Conservation (phyloP, 2,888 invertebrate species). For the Cerastoderma edule region DNA sequence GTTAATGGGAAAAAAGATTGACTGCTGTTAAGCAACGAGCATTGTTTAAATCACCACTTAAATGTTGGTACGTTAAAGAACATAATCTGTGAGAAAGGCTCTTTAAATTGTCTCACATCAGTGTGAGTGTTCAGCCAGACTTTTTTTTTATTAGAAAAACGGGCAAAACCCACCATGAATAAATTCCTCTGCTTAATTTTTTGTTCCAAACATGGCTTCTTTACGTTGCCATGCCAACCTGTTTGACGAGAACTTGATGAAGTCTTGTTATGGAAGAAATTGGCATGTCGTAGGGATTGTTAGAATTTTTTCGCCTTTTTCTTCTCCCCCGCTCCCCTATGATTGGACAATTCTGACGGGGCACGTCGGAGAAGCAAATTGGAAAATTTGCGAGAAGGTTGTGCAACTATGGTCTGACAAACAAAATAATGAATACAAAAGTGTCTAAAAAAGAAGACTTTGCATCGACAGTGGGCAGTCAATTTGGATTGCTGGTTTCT, state of each 20-base stretch:
- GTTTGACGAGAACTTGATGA: slow-evolving; percentile 27
- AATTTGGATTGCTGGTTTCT: too few relatives aligned
- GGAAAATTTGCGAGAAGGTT: slow-evolving; percentile 19
- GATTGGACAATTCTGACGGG: slow-evolving; percentile 10
- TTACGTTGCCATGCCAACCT: slow-evolving; percentile 7
- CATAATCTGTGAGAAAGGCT: too few relatives aligned
- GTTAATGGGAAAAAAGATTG: too few relatives aligned
- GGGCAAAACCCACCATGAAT: slow-evolving; percentile 23
- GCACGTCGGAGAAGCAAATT: slow-evolving; percentile 11
- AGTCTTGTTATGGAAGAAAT: slow-evolving; percentile 26
- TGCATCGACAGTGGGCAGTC: too few relatives aligned
- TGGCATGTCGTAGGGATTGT: slow-evolving; percentile 20
- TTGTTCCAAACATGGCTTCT: slow-evolving; percentile 28
- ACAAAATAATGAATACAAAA: slow-evolving; percentile 9
- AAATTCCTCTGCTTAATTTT: slow-evolving; percentile 23
- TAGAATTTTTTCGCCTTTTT: slow-evolving; percentile 21
- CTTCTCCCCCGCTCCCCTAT: neutral
- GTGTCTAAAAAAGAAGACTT: too few relatives aligned
- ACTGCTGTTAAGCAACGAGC: too few relatives aligned
- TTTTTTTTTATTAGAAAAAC: slow-evolving; percentile 25
- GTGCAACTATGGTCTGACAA: slow-evolving; percentile 5
- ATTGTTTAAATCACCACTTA: too few relatives aligned
- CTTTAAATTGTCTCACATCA: too few relatives aligned
- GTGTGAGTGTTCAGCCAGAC: too few relatives aligned
- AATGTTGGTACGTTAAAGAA: too few relatives aligned